phyloP scores from a whole-genome alignment of 2,113 vertebrate species.

The Columbina picui region DNA sequence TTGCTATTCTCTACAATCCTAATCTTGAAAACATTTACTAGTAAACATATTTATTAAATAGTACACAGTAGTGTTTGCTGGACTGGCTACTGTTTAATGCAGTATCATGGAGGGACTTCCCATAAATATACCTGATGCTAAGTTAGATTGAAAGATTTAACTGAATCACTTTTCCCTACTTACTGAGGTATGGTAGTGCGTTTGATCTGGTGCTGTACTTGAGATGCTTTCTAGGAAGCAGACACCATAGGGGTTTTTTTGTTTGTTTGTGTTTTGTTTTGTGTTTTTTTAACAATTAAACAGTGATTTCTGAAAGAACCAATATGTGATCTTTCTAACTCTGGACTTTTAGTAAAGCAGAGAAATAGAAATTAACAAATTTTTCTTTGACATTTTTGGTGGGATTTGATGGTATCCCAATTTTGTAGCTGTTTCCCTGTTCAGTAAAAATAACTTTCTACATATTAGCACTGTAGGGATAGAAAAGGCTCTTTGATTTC shows the following conservation, averaged over 20 bases:
- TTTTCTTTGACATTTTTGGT: not conserved
- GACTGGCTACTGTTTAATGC: not conserved
- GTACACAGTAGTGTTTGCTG: not conserved
- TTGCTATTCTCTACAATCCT: not conserved
- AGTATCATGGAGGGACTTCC: not conserved
- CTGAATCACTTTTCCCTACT: not conserved
- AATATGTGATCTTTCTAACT: not conserved
- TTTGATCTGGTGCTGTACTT: not conserved
- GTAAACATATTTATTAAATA: not conserved
- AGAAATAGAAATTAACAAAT: not conserved
- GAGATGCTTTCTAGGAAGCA: not conserved
- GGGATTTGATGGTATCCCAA: not conserved
- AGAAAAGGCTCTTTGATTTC: not conserved
- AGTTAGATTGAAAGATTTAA: not conserved
- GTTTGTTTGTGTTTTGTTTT: no score
- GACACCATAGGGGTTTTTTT: not conserved
- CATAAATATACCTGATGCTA: not conserved
- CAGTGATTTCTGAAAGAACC: not conserved
- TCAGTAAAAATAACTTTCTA: not conserved
- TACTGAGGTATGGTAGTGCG: not conserved
- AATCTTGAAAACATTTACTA: not conserved
- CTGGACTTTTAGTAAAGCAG: not conserved
- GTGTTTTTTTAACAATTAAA: not conserved
- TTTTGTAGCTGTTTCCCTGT: not conserved
- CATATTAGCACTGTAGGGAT: not conserved